Evolutionary conservation across 2,888 invertebrate species (phyloP), one percentile per base, ranked within the genome.

Genomic region (Cryptocheilus praepositus): DNA sequence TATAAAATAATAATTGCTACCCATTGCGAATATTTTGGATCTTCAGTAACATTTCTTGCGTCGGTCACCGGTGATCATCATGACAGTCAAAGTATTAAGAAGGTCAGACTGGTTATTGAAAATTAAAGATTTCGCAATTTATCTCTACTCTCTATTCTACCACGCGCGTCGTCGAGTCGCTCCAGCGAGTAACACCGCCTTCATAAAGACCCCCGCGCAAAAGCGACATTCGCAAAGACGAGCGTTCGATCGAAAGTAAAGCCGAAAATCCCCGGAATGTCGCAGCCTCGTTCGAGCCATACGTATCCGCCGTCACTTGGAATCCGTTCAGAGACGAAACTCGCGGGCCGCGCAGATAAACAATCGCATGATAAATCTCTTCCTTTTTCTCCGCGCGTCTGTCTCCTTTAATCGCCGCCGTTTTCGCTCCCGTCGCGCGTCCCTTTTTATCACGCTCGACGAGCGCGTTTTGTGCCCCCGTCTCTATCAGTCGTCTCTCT

Each of bases 321-420:
- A 83, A 81, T 82, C 70, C 77, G 77, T 71, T 72, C 73, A 64
- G 74, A 74, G 80, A 74, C 74, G 72, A 76, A 77, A 79, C 76
- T 76, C 58, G 64, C 78, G 79, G 79, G 78, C 81, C 77, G 76
- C 81, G 73, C 78, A 77, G 80, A 82, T 80, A 85, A 86, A 86
- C 86, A 87, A 85, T 83, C 84, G 81, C 82, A 81, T 86, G 84
- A 87, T 87, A 86, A 87, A 86, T 86, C 86, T 86, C 74, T 64
- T 58, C 15, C 51, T 54, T 69, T 56, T 61, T 57, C 65, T 70
- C 65, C 70, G 45, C 22, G 18, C 16, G 21, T 46, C 25, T 60
- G 61, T 66, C 36, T 52, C 58, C 55, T 54, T 54, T 44, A 49
- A 28, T 51, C 22, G 15, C 46, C 46, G 0, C n/a, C 44, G 22